Percentiles rank a stretch among this genome's conserved stretches.
Evolutionary conservation across 2,113 vertebrate species (phyloP).

Genomic region (Boulengerochromis microlepis): DNA sequence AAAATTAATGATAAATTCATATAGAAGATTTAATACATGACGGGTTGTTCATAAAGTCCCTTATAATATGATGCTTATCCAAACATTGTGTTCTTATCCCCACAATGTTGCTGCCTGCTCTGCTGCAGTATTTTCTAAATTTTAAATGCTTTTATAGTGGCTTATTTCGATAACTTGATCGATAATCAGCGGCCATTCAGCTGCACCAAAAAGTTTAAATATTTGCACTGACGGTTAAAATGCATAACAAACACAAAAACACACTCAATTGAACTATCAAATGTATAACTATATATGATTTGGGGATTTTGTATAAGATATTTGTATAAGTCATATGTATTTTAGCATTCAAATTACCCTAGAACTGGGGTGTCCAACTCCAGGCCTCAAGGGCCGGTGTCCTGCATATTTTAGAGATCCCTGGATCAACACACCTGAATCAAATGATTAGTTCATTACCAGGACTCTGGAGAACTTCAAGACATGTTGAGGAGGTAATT

Average conservation of each 20-base stretch:
- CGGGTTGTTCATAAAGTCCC: background rate
- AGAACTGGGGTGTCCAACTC: background rate
- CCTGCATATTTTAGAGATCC: background rate
- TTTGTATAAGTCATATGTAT: background rate
- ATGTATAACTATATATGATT: background rate
- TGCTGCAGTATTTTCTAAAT: background rate
- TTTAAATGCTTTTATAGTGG: background rate
- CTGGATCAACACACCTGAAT: background rate
- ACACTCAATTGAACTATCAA: background rate
- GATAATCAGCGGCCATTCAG: background rate
- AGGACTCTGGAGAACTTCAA: background rate
- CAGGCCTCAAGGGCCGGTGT: background rate
- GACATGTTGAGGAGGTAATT: background rate
- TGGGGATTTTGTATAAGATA: background rate
- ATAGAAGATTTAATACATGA: background rate
- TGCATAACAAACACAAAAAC: background rate
- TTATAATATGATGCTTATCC: background rate
- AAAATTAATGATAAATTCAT: background rate
- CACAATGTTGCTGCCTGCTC: background rate
- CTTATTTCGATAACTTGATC: accelerated
- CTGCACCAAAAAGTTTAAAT: background rate
- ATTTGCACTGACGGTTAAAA: background rate
- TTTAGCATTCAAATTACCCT: background rate
- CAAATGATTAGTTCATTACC: background rate
- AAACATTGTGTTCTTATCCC: background rate